A percentile compares a stretch with the other conserved stretches of the same genome.
phyloP scores from a whole-genome alignment of 1,140 invertebrate genomes.

The Caenorhabditis tropicalis region DNA sequence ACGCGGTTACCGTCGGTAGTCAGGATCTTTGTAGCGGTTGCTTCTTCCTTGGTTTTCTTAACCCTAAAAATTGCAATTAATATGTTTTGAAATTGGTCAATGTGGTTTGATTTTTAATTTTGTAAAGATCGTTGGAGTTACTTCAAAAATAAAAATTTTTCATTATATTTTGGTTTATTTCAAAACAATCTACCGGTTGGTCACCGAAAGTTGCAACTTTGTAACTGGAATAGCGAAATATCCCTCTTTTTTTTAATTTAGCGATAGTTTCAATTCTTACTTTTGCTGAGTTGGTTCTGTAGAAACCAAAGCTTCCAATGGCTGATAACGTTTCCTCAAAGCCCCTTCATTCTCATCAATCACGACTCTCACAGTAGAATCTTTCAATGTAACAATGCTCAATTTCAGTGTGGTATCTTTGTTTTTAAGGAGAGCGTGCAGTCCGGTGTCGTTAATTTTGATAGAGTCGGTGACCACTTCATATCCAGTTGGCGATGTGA shows the following conservation, averaged over 20 bases:
- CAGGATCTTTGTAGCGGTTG: slow-evolving; percentile 32
- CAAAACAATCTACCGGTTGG: no score
- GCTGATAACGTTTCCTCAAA: slow-evolving; percentile 63
- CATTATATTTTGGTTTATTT: no score
- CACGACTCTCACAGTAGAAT: slow-evolving; percentile 53
- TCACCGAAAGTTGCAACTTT: no score
- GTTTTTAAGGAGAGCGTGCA: slow-evolving; percentile 61
- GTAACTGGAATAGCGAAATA: no score
- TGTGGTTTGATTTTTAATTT: slow-evolving; percentile 27
- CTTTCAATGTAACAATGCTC: not conserved
- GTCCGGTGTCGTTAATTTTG: slow-evolving; percentile 66
- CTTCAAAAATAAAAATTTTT: no score
- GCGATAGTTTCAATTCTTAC: no score
- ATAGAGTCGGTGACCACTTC: slow-evolving; percentile 60
- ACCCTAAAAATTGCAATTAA: slow-evolving; percentile 43
- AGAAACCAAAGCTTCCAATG: slow-evolving; percentile 61
- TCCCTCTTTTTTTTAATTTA: no score
- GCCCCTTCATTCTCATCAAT: slow-evolving; percentile 65
- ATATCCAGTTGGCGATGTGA: slow-evolving; percentile 59
- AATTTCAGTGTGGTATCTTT: slow-evolving; percentile 61
- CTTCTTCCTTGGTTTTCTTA: slow-evolving; percentile 51
- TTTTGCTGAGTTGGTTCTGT: slow-evolving; percentile 61
- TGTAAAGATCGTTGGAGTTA: slow-evolving; percentile 62
- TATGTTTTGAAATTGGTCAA: no score
- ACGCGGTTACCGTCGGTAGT: slow-evolving; percentile 47